Base-by-base conservation (phyloP, 2,797 vertebrate species). In the Eurystomus glaucurus region DNA sequence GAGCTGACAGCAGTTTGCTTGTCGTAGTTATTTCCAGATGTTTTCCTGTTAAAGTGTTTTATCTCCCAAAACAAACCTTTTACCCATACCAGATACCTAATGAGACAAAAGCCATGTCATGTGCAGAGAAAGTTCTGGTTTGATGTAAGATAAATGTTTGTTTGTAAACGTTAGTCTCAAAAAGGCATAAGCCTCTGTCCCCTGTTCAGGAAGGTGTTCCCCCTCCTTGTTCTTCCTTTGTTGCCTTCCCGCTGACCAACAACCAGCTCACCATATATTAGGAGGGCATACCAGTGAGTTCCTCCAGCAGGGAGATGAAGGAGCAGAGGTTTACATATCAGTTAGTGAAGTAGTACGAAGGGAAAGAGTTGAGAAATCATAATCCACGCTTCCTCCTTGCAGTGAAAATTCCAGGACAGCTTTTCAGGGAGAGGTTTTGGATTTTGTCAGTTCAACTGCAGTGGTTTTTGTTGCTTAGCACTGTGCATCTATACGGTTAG, bases 231-330 rank as follows among this genome's bases (percentile, higher is more conserved):
- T 50, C 23, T 54, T 70, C 29, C 43, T 52, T 55, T 46, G 25
- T 33, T 21, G 79, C 18, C 50, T 8, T 77, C n/a, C 5, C 75
- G 19, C 39, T 1, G 33, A 20, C 65, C 22, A 26, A 4, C 11
- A 28, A 3, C 15, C 23, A 43, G 19, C n/a, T 58, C 4, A 2
- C 17, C 1, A 0, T 12, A 0, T 15, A 4, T n/a, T 64, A 22
- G 68, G 13, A 50, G 8, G n/a, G 23, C 31, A 39, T 23, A 28
- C 11, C 25, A 14, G 5, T 7, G 12, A 22, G 31, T 41, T 61
- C 28, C 51, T 84, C 69, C 15, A 33, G n/a, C 11, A 46, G 75
- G 19, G 57, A 91, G 26, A 19, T 75, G 22, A 2, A 2, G 80
- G 19, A 85, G 29, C 35, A 52, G n/a, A 29, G 13, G 11, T 37